Base-by-base conservation (phyloP, 1,140 invertebrate genomes). In the Drosophila elegans region DNA sequence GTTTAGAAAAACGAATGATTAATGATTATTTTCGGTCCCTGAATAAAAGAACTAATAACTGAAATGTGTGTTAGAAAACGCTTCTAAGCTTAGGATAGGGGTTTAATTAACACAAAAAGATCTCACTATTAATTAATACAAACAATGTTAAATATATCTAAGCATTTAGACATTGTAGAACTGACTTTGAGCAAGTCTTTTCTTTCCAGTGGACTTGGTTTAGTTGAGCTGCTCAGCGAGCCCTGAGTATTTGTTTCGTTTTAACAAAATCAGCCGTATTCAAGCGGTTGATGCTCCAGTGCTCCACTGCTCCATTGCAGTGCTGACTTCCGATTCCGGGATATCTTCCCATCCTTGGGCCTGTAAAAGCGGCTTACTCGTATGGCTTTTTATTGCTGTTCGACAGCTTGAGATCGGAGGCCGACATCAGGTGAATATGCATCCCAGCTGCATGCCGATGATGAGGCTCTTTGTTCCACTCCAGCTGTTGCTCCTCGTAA, bases 251-350 rank as follows among this genome's bases (percentile, higher is more conserved):
- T 88, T 86, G 84, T 74, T 88, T 80, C 66, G 79, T 55, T 79
- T 79, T 83, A 83, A 83, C 83, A 71, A 83, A 86, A 73, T 82
- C 79, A 88, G 75, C 59, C 61, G 63, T 64, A 89, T 80, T 88
- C 62, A 80, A 88, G 72, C 75, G 39, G 6, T 73, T 75, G 68
- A 45, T 64, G 55, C 69, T 68, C 67, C 44, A 71, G 36, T 74
- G 72, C 59, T 49, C 72, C 51, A 62, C 25, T 63, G 38, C 44
- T 63, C 49, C 44, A 63, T 11, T 29, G 59, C 66, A 49, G 25
- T 53, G 29, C 6, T 7, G 29, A 5, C 29, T 32, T 32, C 29
- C 29, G 46, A 38, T 53, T 10, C 42, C 25, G 16, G n/a, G 9
- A 9, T 32, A 55, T 61, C 51, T 34, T n/a, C 7, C 34, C 0